A percentile compares a stretch with the other conserved stretches of the same genome.
Conservation (phyloP, 1,140 invertebrate genomes). For the Aphelinus atriplicis region DNA sequence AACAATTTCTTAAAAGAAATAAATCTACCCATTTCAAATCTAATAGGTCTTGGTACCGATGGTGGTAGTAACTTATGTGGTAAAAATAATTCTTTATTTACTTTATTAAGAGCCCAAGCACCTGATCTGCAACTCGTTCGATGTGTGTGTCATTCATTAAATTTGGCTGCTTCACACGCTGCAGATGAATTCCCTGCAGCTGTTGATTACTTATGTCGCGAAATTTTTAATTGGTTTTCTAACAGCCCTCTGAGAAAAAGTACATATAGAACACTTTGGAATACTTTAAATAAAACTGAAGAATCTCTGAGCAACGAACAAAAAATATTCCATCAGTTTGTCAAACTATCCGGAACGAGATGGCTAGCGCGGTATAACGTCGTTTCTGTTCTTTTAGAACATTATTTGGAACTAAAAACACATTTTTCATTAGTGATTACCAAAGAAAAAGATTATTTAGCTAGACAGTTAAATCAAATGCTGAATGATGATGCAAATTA, state of each 20-base stretch:
- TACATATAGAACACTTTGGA: slow-evolving; percentile 23
- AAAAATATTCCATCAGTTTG: slow-evolving; percentile 4
- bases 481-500: slow-evolving; percentile 28
- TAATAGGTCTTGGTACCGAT: slow-evolving; percentile 55
- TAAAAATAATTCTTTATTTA: slow-evolving; percentile 47
- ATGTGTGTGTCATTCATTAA: slow-evolving; percentile 49
- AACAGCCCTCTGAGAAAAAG: slow-evolving; percentile 39
- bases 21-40: slow-evolving; percentile 44
- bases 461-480: slow-evolving; percentile 20
- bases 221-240: slow-evolving; percentile 48
- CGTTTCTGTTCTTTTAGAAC: slow-evolving; percentile 9
- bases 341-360: background rate
- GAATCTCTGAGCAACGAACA: too few relatives aligned
- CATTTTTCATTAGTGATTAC: slow-evolving; percentile 25
- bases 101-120: slow-evolving; percentile 35
- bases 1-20: slow-evolving; percentile 31
- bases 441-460: slow-evolving; percentile 28
- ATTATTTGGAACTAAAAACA: slow-evolving; percentile 36
- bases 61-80: slow-evolving; percentile 52
- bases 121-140: slow-evolving; percentile 45
- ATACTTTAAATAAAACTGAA: background rate
- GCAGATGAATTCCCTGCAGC: slow-evolving; percentile 42
- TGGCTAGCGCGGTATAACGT: slow-evolving; percentile 9
- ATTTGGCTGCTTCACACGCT: slow-evolving; percentile 41
- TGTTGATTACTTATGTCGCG: slow-evolving; percentile 43